Conservation (phyloP, 2,113 vertebrate genomes). For the Phylloscopus trochiloides region DNA sequence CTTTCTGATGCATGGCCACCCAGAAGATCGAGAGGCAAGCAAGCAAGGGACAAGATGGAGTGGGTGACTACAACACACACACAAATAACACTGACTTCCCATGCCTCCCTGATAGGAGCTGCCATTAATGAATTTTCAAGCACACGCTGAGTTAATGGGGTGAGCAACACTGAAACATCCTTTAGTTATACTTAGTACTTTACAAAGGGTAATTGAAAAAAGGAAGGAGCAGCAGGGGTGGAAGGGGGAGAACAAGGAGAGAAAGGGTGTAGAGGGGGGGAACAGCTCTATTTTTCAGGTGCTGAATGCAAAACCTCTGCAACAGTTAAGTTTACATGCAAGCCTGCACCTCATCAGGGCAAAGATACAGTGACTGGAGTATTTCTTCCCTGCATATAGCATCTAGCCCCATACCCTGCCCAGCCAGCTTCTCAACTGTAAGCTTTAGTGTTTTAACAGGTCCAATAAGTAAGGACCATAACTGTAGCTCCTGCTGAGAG, state of each 20-base stretch:
- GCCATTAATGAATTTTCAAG: conserved; percentile 33
- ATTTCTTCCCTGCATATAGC: conserved; percentile 21
- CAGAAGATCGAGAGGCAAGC: background rate
- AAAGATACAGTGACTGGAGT: background rate
- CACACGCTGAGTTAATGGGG: conserved; percentile 3
- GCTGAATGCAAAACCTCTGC: conserved; percentile 32
- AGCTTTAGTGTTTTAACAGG: conserved; percentile 67
- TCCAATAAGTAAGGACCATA: conserved; percentile 71
- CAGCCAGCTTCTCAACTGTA: conserved; percentile 43
- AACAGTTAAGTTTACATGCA: conserved; percentile 36
- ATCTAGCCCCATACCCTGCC: conserved; percentile 17
- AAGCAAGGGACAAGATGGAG: background rate
- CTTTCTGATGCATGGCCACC: fast-evolving
- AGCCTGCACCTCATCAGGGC: conserved; percentile 6
- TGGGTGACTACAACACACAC: fast-evolving
- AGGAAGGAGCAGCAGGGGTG: background rate
- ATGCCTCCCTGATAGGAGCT: background rate
- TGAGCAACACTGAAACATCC: background rate
- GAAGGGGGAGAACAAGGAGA: background rate
- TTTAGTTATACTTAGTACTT: conserved; percentile 11
- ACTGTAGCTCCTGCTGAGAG: conserved; percentile 71
- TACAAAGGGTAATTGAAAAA: conserved; percentile 34
- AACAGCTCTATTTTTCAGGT: conserved; percentile 34
- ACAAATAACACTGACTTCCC: background rate
- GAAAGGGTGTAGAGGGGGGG: background rate